Percentiles rank a stretch among this genome's conserved stretches.
phyloP scores from a whole-genome alignment of 2,113 vertebrate genomes.

The Clarias batrachus region DNA sequence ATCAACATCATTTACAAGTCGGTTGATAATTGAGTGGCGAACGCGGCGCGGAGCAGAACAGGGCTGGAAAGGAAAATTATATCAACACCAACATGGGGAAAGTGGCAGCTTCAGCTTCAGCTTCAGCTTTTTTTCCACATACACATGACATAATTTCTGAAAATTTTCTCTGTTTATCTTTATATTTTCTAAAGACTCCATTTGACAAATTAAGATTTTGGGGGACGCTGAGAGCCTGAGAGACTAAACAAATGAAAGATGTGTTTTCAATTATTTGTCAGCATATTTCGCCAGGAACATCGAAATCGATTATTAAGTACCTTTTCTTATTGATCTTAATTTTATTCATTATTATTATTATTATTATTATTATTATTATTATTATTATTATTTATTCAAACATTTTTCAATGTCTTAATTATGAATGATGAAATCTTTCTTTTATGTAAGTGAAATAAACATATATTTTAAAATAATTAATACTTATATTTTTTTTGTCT shows the following conservation, averaged over 20 bases:
- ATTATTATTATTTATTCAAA: too few species aligned
- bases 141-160: neutral
- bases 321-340: too few species aligned
- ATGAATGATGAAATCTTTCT: too few species aligned
- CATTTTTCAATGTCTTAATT: too few species aligned
- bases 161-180: neutral
- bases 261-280: neutral
- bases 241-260: neutral
- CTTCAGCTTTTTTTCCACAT: neutral
- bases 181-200: neutral
- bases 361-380: too few species aligned
- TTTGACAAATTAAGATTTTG: neutral
- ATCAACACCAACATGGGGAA: neutral
- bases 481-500: too few species aligned
- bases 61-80: neutral
- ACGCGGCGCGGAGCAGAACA: neutral
- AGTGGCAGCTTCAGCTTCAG: neutral
- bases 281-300: neutral
- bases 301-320: too few species aligned
- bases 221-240: neutral
- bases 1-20: slow-evolving; percentile 6
- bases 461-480: too few species aligned
- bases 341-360: too few species aligned
- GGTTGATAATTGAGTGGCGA: slow-evolving; percentile 27
- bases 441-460: too few species aligned